Base-by-base conservation (phyloP, 2,888 invertebrate species). In the Euclidia mi region DNA sequence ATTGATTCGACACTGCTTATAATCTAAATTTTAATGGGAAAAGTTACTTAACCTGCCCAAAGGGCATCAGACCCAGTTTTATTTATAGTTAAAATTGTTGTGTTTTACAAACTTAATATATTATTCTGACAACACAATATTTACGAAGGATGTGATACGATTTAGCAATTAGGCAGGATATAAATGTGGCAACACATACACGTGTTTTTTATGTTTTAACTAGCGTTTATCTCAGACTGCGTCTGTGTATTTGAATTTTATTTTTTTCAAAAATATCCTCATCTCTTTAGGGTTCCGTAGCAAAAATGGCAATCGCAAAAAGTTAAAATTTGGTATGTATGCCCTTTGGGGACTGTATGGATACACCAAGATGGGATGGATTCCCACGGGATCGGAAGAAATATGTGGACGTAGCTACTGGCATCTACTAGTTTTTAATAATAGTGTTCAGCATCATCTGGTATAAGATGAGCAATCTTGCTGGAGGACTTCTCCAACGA, bases 131-230 rank as follows among this genome's bases (percentile, higher is more conserved):
- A n/a, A 31, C 42, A 42, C 10, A 1, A 17, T 42, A 42, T 43
- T 43, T 43, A 43, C 32, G 18, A 10, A 43, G 43, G 15, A 18
- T 43, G 18, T 32, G 31, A 43, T 17, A 43, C 32, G 18, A 43
- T 43, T 32, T 12, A 7, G n/a, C 15, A 43, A 43, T 32, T 32
- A 32, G 32, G 6, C 11, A 17, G 11, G 11, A 42, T 17, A 32
- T 43, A 32, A 17, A 43, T 32, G 32, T 43, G 32, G 10, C 10
- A 32, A 43, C 18, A 11, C 32, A 29, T n/a, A 12, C 32, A 18
- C 32, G 12, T 14, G 43, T 18, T 32, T 9, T 12, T 43, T 18
- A 32, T 3, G 3, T 9, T 11, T 18, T 32, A 4, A 18, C 32
- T 43, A 9, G 9, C 6, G 4, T 17, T 3, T 31, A 17, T 1